Conservation (phyloP, 2,888 invertebrate genomes). For the Linyphia triangularis region DNA sequence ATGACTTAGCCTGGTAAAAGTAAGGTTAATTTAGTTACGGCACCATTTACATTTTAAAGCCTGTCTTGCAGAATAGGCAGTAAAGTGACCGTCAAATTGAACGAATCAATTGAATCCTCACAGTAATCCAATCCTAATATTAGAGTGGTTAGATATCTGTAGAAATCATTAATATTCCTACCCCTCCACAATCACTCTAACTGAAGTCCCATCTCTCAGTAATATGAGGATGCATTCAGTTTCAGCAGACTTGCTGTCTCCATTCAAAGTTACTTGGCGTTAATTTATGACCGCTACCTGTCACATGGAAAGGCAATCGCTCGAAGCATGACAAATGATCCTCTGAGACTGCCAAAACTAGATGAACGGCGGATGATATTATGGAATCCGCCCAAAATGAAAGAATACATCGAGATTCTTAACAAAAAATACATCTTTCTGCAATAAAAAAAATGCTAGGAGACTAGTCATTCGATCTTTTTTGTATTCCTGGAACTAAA, state of each 20-base stretch:
- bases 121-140: too few relatives aligned
- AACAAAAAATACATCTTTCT: background rate
- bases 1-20: too few relatives aligned
- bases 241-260: conserved; percentile 16
- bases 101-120: background rate
- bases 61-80: too few relatives aligned
- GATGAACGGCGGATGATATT: background rate
- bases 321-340: conserved; percentile 36
- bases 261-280: background rate
- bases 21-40: too few relatives aligned
- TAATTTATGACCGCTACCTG: conserved; percentile 56
- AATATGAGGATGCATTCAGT: background rate
- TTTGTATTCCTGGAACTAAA: background rate
- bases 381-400: background rate
- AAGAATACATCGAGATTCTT: background rate
- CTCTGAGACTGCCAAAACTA: background rate
- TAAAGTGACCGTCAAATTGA: too few relatives aligned
- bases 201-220: background rate
- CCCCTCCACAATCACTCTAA: background rate
- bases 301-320: conserved; percentile 14
- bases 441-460: background rate
- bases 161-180: too few relatives aligned
- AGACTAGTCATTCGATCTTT: background rate
- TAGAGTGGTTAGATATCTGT: too few relatives aligned
- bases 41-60: too few relatives aligned